A percentile compares a stretch with the other conserved stretches of the same genome.
These are phyloP conservation scores for Cryptomyrus ogoouensis DNA, from an alignment of 2,113 vertebrate species.

Conservation along the genomic window DNA sequence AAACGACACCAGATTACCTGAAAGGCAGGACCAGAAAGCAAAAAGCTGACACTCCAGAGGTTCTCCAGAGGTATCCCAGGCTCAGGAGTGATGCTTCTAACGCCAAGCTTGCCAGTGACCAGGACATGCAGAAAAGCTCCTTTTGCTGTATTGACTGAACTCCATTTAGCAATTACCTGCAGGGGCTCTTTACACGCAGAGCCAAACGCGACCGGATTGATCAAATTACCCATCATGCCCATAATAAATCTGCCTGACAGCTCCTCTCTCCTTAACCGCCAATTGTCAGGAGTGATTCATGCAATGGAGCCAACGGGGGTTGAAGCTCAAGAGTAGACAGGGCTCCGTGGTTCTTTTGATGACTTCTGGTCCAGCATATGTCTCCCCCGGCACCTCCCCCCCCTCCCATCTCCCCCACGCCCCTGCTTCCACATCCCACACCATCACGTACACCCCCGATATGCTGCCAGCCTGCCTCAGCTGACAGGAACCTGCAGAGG, in stretches of 20 bases:
- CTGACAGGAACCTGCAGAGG: neutral
- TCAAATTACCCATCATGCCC: slow-evolving; percentile 22
- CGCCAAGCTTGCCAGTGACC: neutral
- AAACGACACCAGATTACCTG: neutral
- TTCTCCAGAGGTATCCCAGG: neutral
- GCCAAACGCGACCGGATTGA: slow-evolving; percentile 4
- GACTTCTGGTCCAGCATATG: neutral
- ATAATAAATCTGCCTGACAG: slow-evolving; percentile 20
- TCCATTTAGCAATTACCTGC: slow-evolving; percentile 16
- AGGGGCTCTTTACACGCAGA: neutral
- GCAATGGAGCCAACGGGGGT: neutral
- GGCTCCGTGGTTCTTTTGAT: neutral
- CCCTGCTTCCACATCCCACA: neutral
- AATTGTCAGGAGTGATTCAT: slow-evolving; percentile 22
- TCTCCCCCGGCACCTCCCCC: neutral
- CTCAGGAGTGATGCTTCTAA: neutral
- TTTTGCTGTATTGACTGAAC: slow-evolving; percentile 9
- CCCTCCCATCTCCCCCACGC: neutral
- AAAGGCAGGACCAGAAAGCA: neutral
- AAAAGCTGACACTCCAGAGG: neutral
- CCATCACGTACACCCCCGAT: neutral
- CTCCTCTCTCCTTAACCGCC: neutral
- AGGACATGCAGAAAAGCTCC: neutral
- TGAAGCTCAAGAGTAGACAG: neutral
- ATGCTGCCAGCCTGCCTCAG: neutral